Evolutionary conservation across 2,797 vertebrate genomes (phyloP).

Genomic region (Hemibagrus guttatus): DNA sequence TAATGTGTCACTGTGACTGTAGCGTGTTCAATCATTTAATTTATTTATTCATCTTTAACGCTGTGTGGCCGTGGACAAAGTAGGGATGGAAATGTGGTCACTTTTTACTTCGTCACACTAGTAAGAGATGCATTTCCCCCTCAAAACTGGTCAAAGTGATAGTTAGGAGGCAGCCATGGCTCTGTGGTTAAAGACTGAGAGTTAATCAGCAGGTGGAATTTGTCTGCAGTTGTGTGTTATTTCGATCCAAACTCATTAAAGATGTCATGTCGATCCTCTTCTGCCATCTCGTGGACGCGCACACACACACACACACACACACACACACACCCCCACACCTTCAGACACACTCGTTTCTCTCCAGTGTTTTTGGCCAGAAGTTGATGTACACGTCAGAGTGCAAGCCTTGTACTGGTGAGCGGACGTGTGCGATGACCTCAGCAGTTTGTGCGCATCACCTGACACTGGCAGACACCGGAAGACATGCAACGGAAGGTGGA

Average conservation of each 20-base stretch:
- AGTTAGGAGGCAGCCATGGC: not conserved
- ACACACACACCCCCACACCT: not conserved
- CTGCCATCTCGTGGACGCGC: constrained; percentile 62
- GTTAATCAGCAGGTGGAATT: not conserved
- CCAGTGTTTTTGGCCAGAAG: constrained; percentile 66
- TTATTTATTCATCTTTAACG: not conserved
- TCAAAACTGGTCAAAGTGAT: not conserved
- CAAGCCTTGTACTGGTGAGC: constrained; percentile 75
- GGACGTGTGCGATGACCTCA: constrained; percentile 75
- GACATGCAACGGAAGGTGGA: constrained; percentile 77
- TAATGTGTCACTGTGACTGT: not conserved
- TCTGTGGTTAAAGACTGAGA: not conserved
- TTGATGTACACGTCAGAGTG: constrained; percentile 77
- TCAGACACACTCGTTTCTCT: constrained; percentile 5
- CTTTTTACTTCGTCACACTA: not conserved
- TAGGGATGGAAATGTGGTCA: not conserved
- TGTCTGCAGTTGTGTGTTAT: not conserved
- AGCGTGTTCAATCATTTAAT: not conserved
- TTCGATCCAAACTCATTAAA: not conserved
- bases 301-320: not conserved
- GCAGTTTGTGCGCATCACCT: constrained; percentile 68
- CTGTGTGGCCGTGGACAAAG: not conserved
- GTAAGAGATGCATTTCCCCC: not conserved
- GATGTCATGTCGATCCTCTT: constrained; percentile 35
- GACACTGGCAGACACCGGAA: constrained; percentile 69